Conservation (phyloP, 2,113 vertebrate genomes). For the Microtus oregoni region DNA sequence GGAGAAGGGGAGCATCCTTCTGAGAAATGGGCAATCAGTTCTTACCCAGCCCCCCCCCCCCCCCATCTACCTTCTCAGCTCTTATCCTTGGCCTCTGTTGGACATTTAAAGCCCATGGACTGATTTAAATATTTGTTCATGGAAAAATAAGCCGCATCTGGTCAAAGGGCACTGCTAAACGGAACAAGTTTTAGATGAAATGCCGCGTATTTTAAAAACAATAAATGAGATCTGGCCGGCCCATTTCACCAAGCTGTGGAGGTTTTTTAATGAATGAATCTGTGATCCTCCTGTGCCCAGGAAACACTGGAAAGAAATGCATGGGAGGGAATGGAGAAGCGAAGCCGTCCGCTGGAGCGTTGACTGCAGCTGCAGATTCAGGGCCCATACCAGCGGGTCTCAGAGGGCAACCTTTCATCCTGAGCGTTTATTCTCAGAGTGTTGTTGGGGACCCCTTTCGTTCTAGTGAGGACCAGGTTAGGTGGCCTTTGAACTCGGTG, state of each 20-base stretch:
- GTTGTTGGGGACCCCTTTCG: background rate
- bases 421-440: accelerated
- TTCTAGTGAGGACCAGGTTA: background rate
- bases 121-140: conserved; percentile 89
- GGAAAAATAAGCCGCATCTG: conserved; percentile 80
- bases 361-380: background rate
- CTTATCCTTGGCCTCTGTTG: conserved; percentile 83
- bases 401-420: background rate
- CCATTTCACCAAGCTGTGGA: conserved; percentile 60
- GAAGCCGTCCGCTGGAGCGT: background rate
- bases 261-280: conserved; percentile 7
- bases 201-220: conserved; percentile 72
- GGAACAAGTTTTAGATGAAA: conserved; percentile 84
- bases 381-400: background rate
- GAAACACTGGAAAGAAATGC: background rate
- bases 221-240: conserved; percentile 41
- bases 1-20: conserved; percentile 68
- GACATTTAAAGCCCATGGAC: conserved; percentile 82
- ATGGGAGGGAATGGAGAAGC: background rate
- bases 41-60: conserved; percentile 75
- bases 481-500: background rate
- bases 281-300: conserved; percentile 72
- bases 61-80: conserved; percentile 81
- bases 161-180: conserved; percentile 81
- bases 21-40: conserved; percentile 81